These are phyloP conservation scores for Pardosa pseudoannulata DNA, from an alignment of 2,888 invertebrate genomes.

Conservation along the genomic window DNA sequence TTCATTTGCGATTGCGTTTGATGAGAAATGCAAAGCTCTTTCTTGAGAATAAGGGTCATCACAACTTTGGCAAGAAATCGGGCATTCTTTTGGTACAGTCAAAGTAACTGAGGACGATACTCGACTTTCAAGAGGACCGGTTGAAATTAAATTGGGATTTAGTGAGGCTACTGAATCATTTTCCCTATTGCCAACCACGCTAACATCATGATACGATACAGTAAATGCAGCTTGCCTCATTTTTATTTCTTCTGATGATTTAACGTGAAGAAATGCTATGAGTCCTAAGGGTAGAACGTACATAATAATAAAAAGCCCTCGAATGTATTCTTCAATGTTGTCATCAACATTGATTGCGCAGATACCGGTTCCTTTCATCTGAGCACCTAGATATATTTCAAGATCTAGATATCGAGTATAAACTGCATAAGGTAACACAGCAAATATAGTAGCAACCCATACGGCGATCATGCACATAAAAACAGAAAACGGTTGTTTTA, in stretches of 20 bases:
- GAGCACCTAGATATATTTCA: slow-evolving; percentile 79
- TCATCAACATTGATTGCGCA: slow-evolving; percentile 83
- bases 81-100: slow-evolving; percentile 37
- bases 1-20: slow-evolving; percentile 71
- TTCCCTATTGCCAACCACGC: background rate
- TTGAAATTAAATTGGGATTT: background rate
- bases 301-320: slow-evolving; percentile 81
- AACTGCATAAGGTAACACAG: slow-evolving; percentile 85
- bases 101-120: slow-evolving; percentile 19
- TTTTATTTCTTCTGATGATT: slow-evolving; percentile 82
- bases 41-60: slow-evolving; percentile 55
- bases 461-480: slow-evolving; percentile 84
- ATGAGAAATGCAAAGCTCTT: slow-evolving; percentile 49
- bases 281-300: slow-evolving; percentile 82
- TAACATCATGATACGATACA: slow-evolving; percentile 56
- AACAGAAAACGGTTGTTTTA: slow-evolving; percentile 82
- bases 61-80: slow-evolving; percentile 70
- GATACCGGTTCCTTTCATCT: slow-evolving; percentile 81
- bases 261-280: slow-evolving; percentile 83
- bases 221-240: slow-evolving; percentile 33
- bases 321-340: slow-evolving; percentile 83
- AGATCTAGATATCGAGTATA: slow-evolving; percentile 85
- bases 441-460: slow-evolving; percentile 85
- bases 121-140: background rate
- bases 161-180: slow-evolving; percentile 35